Evolutionary conservation across 2,113 vertebrate genomes (phyloP).

Genomic region (Halichoeres trimaculatus): DNA sequence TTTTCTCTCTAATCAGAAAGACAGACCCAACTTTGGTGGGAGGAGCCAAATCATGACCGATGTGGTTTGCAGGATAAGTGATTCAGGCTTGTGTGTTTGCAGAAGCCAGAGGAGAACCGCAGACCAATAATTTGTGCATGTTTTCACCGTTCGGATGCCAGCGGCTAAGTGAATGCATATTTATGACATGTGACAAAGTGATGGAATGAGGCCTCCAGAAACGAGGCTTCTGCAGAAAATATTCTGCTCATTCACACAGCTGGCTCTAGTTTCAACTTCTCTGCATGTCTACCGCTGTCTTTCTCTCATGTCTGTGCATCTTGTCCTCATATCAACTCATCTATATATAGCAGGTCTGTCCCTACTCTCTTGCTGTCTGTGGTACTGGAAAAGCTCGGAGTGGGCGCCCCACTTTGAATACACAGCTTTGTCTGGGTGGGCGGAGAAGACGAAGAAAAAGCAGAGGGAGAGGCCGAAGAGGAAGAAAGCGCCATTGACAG

Average conservation of each 20-base stretch:
- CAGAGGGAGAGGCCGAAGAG: conserved; percentile 31
- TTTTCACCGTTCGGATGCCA: conserved; percentile 32
- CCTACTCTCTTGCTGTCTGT: conserved; percentile 46
- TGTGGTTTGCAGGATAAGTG: conserved; percentile 25
- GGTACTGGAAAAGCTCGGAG: conserved; percentile 66
- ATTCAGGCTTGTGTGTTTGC: conserved; percentile 32
- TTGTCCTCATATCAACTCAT: conserved; percentile 67
- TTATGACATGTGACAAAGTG: conserved; percentile 64
- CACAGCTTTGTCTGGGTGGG: conserved; percentile 62
- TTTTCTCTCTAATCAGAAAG: conserved; percentile 7
- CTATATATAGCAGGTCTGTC: conserved; percentile 73
- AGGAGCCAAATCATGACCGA: conserved; percentile 22
- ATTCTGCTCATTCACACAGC: background rate
- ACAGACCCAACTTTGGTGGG: background rate
- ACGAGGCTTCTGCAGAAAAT: conserved; percentile 19
- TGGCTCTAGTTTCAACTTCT: conserved; percentile 1
- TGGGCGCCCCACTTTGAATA: conserved; percentile 66
- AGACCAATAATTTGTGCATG: conserved; percentile 48
- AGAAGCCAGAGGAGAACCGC: conserved; percentile 11
- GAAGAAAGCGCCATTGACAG: conserved; percentile 79
- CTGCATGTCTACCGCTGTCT: conserved; percentile 4
- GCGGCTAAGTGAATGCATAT: conserved; percentile 63
- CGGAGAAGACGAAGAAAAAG: conserved; percentile 35
- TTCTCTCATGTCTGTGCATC: conserved; percentile 1
- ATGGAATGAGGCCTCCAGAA: conserved; percentile 59